These are phyloP conservation scores for Meteorus cinctellus DNA, from an alignment of 2,888 invertebrate genomes.

Conservation along the genomic window DNA sequence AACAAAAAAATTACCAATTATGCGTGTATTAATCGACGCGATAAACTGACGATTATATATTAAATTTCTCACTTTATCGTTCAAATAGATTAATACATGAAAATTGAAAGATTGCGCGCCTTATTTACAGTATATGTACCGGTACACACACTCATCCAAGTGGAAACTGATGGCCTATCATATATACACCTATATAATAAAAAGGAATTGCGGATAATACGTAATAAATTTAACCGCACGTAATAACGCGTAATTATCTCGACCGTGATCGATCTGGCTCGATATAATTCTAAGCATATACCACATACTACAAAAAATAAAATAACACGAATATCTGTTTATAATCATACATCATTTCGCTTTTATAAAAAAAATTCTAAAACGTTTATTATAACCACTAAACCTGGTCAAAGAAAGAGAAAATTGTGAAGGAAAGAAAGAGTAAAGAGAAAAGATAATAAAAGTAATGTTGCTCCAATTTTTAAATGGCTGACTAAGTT, in stretches of 20 bases:
- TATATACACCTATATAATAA: slow-evolving; percentile 36
- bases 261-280: slow-evolving; percentile 62
- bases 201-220: slow-evolving; percentile 66
- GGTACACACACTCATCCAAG: neutral
- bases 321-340: neutral
- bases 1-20: neutral
- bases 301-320: slow-evolving; percentile 20
- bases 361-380: neutral
- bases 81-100: slow-evolving; percentile 44
- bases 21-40: neutral
- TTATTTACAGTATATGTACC: neutral
- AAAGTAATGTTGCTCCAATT: neutral
- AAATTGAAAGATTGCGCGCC: slow-evolving; percentile 40
- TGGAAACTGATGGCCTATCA: slow-evolving; percentile 3
- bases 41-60: slow-evolving; percentile 5
- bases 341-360: slow-evolving; percentile 5
- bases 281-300: slow-evolving; percentile 62
- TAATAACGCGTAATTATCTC: slow-evolving; percentile 67
- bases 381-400: neutral
- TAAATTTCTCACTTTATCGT: slow-evolving; percentile 30
- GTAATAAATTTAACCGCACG: slow-evolving; percentile 65
- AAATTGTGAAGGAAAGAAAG: neutral
- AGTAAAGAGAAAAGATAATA: neutral
- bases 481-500: neutral
- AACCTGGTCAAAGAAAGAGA: too few relatives aligned